These are phyloP conservation scores for Bagarius yarrelli DNA, from an alignment of 2,113 vertebrate genomes.

Conservation along the genomic window DNA sequence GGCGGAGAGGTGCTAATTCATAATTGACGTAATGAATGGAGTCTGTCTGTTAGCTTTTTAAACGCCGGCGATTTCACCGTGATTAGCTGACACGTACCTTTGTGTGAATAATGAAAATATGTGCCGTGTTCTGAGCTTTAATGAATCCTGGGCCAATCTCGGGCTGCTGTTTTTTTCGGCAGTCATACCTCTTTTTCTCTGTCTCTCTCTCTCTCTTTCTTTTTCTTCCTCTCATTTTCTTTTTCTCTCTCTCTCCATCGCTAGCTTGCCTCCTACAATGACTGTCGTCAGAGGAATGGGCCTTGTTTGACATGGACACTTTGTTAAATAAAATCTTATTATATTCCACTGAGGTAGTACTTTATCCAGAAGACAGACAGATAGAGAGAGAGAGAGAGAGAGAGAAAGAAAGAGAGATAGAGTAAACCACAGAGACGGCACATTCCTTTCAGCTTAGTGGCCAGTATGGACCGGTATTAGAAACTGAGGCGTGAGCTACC, in stretches of 20 bases:
- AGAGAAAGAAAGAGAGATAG: slow-evolving; percentile 8
- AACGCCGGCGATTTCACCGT: slow-evolving; percentile 79
- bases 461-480: slow-evolving; percentile 33
- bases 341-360: slow-evolving; percentile 78
- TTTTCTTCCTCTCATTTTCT: slow-evolving; percentile 63
- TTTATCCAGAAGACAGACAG: slow-evolving; percentile 50
- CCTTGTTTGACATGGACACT: slow-evolving; percentile 57
- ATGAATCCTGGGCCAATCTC: slow-evolving; percentile 78
- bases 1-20: slow-evolving; percentile 77
- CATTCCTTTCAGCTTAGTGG: slow-evolving; percentile 26
- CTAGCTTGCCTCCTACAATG: slow-evolving; percentile 72
- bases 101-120: slow-evolving; percentile 81
- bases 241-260: slow-evolving; percentile 67
- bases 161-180: slow-evolving; percentile 49
- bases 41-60: slow-evolving; percentile 82
- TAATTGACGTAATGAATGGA: slow-evolving; percentile 91
- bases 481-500: slow-evolving; percentile 30
- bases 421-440: slow-evolving; percentile 5
- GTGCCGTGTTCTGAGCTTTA: slow-evolving; percentile 73
- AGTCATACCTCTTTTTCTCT: slow-evolving; percentile 63
- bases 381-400: slow-evolving; percentile 19
- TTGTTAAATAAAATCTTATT: slow-evolving; percentile 59
- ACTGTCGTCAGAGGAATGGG: slow-evolving; percentile 80
- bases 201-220: slow-evolving; percentile 73
- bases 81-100: slow-evolving; percentile 81